Evolutionary conservation across 2,888 invertebrate species (phyloP).

Genomic region (Brassicogethes aeneus): DNA sequence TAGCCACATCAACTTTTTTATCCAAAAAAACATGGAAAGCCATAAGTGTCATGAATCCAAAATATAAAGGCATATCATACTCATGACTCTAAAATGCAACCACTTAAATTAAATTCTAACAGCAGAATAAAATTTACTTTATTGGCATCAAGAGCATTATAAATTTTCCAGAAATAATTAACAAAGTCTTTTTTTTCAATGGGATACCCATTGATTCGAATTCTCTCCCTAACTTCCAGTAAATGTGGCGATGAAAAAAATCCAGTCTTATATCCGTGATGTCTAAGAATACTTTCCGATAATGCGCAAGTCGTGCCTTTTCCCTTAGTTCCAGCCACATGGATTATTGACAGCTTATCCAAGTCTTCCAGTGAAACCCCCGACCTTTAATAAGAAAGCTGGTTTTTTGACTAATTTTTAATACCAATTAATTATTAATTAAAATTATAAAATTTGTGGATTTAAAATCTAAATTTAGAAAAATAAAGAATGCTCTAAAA

Average conservation of each 20-base stretch:
- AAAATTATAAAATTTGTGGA: slow-evolving; percentile 2
- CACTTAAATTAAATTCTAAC: too few relatives aligned
- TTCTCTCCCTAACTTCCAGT: slow-evolving; percentile 82
- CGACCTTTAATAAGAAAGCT: slow-evolving; percentile 37
- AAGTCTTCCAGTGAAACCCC: slow-evolving; percentile 58
- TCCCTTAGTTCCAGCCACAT: slow-evolving; percentile 96
- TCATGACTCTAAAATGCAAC: slow-evolving; percentile 46
- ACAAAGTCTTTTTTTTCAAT: slow-evolving; percentile 67
- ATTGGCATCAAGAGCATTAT: slow-evolving; percentile 47
- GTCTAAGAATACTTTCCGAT: slow-evolving; percentile 78
- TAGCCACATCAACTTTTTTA: slow-evolving; percentile 82
- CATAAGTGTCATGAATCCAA: slow-evolving; percentile 87
- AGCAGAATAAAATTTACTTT: too few relatives aligned
- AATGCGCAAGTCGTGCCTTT: slow-evolving; percentile 95
- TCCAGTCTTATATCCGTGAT: slow-evolving; percentile 80
- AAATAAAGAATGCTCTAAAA: neutral
- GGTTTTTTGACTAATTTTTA: slow-evolving; percentile 4
- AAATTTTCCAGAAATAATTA: slow-evolving; percentile 74
- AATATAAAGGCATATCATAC: slow-evolving; percentile 84
- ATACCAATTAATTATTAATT: slow-evolving; percentile 1
- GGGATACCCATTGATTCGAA: slow-evolving; percentile 77
- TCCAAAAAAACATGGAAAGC: slow-evolving; percentile 81
- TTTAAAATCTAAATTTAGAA: too few relatives aligned
- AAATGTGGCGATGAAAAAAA: slow-evolving; percentile 96
- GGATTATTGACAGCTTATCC: slow-evolving; percentile 75